Evolutionary conservation across 1,140 invertebrate genomes (phyloP).

Genomic region (Pseudoatta argentina): DNA sequence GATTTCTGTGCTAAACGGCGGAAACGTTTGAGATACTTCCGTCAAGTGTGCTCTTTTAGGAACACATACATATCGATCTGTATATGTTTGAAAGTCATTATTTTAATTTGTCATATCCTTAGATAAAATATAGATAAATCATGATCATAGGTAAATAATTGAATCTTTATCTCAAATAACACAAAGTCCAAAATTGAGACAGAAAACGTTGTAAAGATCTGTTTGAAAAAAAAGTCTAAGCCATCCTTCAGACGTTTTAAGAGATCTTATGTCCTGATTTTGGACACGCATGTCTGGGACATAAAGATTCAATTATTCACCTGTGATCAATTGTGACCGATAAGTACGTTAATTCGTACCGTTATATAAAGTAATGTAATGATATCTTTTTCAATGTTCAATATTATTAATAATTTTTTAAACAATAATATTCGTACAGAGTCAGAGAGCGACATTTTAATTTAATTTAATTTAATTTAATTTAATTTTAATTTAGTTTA

Average conservation of each 20-base stretch:
- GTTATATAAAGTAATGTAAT: not conserved
- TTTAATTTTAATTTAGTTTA: too few species aligned
- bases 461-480: too few species aligned
- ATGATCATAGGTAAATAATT: not conserved
- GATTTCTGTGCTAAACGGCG: constrained; percentile 25
- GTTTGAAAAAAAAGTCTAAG: too few species aligned
- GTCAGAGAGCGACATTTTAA: not conserved
- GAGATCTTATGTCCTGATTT: too few species aligned
- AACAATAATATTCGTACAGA: not conserved
- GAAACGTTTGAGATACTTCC: constrained; percentile 37
- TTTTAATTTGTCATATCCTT: not conserved
- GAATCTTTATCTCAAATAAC: too few species aligned
- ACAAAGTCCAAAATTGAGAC: too few species aligned
- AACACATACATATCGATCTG: not conserved
- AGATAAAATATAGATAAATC: not conserved
- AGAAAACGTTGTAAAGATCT: too few species aligned
- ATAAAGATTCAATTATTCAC: too few species aligned
- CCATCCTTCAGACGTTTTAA: too few species aligned
- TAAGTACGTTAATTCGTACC: not conserved
- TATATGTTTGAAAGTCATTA: not conserved
- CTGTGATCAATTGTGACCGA: too few species aligned
- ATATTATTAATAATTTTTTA: constrained; percentile 10
- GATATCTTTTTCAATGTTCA: not conserved
- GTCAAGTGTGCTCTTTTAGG: constrained; percentile 8
- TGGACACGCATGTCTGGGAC: too few species aligned